Percentiles rank a stretch among this genome's conserved stretches.
Conservation (phyloP, 2,888 invertebrate genomes). For the Nomada flava region DNA sequence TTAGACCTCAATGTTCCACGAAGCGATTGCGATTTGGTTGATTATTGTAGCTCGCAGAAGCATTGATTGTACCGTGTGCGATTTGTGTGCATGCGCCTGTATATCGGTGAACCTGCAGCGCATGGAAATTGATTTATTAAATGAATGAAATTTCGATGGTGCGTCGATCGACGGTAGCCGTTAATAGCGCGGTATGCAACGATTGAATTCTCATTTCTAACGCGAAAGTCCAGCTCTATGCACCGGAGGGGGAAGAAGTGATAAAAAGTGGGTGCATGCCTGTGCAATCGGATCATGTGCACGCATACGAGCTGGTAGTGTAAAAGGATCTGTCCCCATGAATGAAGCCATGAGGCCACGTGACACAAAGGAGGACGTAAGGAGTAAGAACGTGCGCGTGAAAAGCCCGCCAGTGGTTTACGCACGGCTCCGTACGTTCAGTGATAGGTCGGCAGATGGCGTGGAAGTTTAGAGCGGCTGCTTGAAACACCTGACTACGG, state of each 20-base stretch:
- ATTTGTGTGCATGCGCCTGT: background rate
- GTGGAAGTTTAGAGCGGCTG: conserved; percentile 68
- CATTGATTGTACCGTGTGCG: background rate
- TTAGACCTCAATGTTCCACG: conserved; percentile 5
- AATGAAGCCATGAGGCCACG: conserved; percentile 71
- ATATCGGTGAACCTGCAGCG: background rate
- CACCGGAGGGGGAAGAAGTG: background rate
- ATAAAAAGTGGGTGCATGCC: background rate
- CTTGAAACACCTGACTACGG: conserved; percentile 81
- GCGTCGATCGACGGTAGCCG: too few species aligned
- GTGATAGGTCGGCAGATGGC: conserved; percentile 73
- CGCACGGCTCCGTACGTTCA: conserved; percentile 48
- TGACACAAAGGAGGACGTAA: conserved; percentile 29
- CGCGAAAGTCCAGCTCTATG: background rate
- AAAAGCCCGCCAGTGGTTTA: conserved; percentile 50
- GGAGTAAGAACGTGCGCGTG: conserved; percentile 40
- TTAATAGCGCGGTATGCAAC: background rate
- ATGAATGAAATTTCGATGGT: background rate
- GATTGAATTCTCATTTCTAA: background rate
- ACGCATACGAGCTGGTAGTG: conserved; percentile 20
- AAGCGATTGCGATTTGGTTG: conserved; percentile 5
- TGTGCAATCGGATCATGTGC: background rate
- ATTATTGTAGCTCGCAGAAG: background rate
- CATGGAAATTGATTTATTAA: conserved; percentile 31
- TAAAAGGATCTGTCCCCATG: conserved; percentile 64